Evolutionary conservation across 2,797 vertebrate genomes (phyloP), one percentile per base, ranked within the genome.

Genomic region (Pteropus rufus): DNA sequence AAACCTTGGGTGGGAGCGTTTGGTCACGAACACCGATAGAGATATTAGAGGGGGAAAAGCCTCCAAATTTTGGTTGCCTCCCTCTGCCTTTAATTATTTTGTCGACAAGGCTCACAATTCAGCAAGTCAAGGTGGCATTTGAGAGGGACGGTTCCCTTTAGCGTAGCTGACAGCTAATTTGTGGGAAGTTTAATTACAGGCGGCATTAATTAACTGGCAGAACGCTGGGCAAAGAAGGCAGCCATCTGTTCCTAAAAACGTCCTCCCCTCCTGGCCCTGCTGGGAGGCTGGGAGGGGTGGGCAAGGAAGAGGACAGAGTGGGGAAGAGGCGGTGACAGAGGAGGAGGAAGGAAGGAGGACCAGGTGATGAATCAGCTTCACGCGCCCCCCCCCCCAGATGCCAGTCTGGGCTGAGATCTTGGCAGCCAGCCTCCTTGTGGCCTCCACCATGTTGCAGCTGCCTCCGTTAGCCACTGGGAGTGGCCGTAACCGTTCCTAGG

Each of bases 151-250:
- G 97, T 97, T 98, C 98, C 98, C 98, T 98, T 98, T 98, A 99
- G 98, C 98, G 98, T 96, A 98, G 98, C 98, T 99, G 98, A 98
- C 98, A 98, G 98, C 98, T 99, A 98, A 99, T 99, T 99, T 99
- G 99, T 99, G 99, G 99, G 98, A 99, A 98, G 98, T 98, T 99
- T 99, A 99, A 99, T 99, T 99, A 99, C 99, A 98, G 98, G 98
- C 98, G 99, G 98, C 98, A 98, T 98, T 99, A 98, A 99, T 99
- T 99, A 99, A 98, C 98, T 99, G 98, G 98, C 99, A 99, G 98
- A 98, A 98, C 96, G 97, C 98, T 98, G 98, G 97, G 79, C 97
- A 95, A 98, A 97, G 98, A 97, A 98, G 98, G 98, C 97, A 89
- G 97, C 98, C 98, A 99, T 99, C 99, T 99, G 99, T 99, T 98